Conservation (phyloP, 2,888 invertebrate species). For the Luffia ferchaultella region DNA sequence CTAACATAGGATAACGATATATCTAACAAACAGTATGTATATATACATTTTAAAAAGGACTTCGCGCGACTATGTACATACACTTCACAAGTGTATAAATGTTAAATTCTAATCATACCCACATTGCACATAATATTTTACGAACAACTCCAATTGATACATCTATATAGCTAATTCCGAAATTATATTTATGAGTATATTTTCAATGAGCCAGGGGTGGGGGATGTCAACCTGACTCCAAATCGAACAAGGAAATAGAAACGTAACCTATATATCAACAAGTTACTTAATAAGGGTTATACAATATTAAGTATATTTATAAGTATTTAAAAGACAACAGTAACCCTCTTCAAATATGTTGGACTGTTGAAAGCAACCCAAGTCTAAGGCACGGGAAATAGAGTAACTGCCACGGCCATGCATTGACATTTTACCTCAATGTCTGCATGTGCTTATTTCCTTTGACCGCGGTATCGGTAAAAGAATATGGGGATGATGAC, state of each 20-base stretch:
- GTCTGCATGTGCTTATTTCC: too few relatives aligned
- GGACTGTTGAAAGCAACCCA: constrained; percentile 43
- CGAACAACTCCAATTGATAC: not conserved
- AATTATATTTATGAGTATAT: constrained; percentile 37
- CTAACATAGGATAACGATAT: not conserved
- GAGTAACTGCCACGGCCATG: constrained; percentile 19
- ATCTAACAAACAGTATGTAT: not conserved
- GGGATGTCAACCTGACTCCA: too few relatives aligned
- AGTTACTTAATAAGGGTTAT: too few relatives aligned
- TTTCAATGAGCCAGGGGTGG: constrained; percentile 12
- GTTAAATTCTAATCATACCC: constrained; percentile 34
- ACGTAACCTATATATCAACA: too few relatives aligned
- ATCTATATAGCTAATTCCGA: not conserved
- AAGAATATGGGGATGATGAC: too few relatives aligned
- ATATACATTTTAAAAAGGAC: constrained; percentile 22
- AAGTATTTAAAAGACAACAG: too few relatives aligned
- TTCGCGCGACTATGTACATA: constrained; percentile 41
- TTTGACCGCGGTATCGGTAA: too few relatives aligned
- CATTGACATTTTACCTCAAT: too few relatives aligned
- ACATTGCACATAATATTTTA: constrained; percentile 43
- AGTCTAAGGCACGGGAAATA: constrained; percentile 51
- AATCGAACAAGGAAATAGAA: too few relatives aligned
- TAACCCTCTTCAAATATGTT: constrained; percentile 3
- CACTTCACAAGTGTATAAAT: constrained; percentile 40
- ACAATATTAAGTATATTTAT: too few relatives aligned